phyloP scores from a whole-genome alignment of 2,797 vertebrate genomes.

The Gallinago nigripennis region DNA sequence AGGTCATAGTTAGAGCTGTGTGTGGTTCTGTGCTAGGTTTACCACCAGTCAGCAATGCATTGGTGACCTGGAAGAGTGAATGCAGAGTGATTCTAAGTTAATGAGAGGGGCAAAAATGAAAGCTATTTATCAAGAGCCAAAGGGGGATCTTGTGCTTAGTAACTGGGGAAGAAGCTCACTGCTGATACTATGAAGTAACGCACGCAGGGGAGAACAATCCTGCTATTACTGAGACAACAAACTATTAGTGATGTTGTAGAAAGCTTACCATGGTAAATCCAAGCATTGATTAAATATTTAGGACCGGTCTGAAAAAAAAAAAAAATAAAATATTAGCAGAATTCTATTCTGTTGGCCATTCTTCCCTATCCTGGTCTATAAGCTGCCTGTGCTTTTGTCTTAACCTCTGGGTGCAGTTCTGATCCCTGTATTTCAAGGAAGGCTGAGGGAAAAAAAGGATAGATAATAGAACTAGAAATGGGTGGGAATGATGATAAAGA shows the following conservation, averaged over 20 bases:
- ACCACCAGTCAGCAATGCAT: background rate
- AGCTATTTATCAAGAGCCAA: background rate
- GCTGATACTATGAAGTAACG: background rate
- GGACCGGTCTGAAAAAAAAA: background rate
- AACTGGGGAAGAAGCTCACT: background rate
- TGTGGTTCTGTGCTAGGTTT: background rate
- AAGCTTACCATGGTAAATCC: background rate
- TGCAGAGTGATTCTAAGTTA: background rate
- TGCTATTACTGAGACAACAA: background rate
- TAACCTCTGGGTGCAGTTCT: background rate
- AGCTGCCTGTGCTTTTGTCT: background rate
- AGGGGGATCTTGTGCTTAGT: background rate
- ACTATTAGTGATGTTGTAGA: background rate
- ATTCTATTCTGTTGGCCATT: no score
- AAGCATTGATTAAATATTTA: background rate
- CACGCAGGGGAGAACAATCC: background rate
- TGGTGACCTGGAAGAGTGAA: background rate
- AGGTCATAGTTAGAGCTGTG: background rate
- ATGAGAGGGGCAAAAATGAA: background rate
- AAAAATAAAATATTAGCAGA: no score
- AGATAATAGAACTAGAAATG: background rate
- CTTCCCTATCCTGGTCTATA: background rate
- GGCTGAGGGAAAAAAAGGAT: fast-evolving
- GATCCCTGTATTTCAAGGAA: background rate
- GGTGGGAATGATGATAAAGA: background rate